Conservation (phyloP, 2,888 invertebrate genomes). For the Trissolcus brochymenae region DNA sequence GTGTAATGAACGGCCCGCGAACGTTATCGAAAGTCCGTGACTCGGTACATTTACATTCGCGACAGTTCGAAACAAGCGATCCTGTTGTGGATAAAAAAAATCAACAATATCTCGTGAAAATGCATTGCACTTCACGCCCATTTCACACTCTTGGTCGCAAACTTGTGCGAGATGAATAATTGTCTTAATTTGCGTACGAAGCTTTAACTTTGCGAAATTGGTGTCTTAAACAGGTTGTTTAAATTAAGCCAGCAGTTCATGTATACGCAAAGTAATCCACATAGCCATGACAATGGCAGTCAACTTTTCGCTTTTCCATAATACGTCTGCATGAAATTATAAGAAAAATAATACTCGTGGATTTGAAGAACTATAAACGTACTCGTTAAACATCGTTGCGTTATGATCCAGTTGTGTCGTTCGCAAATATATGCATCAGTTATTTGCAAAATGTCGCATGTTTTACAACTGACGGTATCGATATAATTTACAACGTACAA, state of each 20-base stretch:
- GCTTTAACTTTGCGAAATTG: constrained; percentile 28
- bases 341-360: constrained; percentile 47
- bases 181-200: constrained; percentile 26
- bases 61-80: constrained; percentile 1
- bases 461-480: constrained; percentile 8
- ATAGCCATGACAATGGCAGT: constrained; percentile 36
- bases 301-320: constrained; percentile 38
- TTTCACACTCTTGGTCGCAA: not conserved
- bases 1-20: constrained; percentile 37
- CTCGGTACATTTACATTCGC: constrained; percentile 15
- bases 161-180: not conserved
- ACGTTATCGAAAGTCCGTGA: constrained; percentile 13
- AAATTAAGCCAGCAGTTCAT: constrained; percentile 34
- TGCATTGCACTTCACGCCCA: not conserved
- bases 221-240: constrained; percentile 44
- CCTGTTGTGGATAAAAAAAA: constrained; percentile 25
- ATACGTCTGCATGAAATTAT: constrained; percentile 41
- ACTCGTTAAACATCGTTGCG: constrained; percentile 38
- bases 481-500: not conserved
- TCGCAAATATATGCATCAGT: constrained; percentile 39
- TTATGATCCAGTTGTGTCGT: constrained; percentile 43
- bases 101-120: constrained; percentile 4
- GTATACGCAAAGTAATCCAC: constrained; percentile 41
- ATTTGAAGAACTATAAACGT: constrained; percentile 36
- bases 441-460: constrained; percentile 33